A percentile compares a stretch with the other conserved stretches of the same genome.
Conservation (phyloP, 2,888 invertebrate genomes). For the Hecatera dysodea region DNA sequence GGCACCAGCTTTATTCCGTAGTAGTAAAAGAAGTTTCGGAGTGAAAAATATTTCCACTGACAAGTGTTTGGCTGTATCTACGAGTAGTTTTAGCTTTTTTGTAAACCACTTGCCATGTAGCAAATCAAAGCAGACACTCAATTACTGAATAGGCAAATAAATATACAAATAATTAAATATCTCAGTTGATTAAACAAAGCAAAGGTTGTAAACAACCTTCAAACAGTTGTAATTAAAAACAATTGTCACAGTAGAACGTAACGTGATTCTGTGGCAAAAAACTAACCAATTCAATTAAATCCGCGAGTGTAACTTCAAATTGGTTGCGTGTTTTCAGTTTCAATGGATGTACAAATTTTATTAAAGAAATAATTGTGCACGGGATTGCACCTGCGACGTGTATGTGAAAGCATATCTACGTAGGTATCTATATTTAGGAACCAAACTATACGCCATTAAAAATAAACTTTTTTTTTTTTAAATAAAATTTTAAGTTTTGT, state of each 20-base stretch:
- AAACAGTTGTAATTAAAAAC: conserved; percentile 46
- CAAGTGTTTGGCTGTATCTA: neutral
- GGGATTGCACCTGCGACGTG: conserved; percentile 32
- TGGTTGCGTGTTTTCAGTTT: conserved; percentile 57
- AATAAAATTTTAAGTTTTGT: no score
- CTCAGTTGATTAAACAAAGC: conserved; percentile 32
- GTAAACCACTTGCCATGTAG: neutral
- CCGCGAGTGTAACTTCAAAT: conserved; percentile 53
- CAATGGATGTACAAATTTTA: conserved; percentile 57
- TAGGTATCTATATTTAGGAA: neutral
- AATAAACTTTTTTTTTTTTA: no score
- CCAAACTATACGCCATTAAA: no score
- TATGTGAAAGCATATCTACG: neutral
- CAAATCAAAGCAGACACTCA: conserved; percentile 3
- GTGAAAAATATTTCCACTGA: neutral
- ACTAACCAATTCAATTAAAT: conserved; percentile 61
- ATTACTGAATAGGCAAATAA: neutral
- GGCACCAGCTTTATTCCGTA: neutral
- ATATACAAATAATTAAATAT: conserved; percentile 15
- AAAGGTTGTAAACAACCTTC: conserved; percentile 6
- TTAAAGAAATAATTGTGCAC: conserved; percentile 46
- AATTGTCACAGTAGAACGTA: conserved; percentile 30
- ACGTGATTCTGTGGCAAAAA: conserved; percentile 46
- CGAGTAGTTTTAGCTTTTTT: neutral
- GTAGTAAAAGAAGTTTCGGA: neutral